Evolutionary conservation across 1,140 invertebrate species (phyloP), one percentile per base, ranked within the genome.

Genomic region (Hylaeus volcanicus): DNA sequence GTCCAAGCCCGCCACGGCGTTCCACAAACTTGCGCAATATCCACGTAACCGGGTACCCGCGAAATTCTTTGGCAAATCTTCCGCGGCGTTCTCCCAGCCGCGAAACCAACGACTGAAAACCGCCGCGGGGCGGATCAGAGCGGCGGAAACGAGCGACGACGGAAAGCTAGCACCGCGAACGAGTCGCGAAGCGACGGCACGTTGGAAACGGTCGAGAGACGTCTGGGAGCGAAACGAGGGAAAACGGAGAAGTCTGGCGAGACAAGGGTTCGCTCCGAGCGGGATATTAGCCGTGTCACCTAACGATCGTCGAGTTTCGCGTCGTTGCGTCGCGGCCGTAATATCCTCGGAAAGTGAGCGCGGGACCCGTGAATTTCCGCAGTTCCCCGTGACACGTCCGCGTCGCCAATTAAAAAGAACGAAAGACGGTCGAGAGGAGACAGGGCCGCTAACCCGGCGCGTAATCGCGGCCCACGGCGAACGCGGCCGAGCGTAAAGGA

Each of bases 11-110:
- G 58, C 74, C 48, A 70, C 66, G 60, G 63, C 71, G 85, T 85
- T 83, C 84, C 79, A 63, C 81, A 85, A 86, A 86, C 83, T 86
- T 85, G 79, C 71, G 60, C 83, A 85, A 82, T 78, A 78, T 78
- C 74, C 70, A 64, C 58, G 66, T 51, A 69, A 48, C 41, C 53
- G 53, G 45, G 15, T 53, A 48, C 5, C 73, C 51, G 53, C 37
- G 55, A 68, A 68, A 80, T 68, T 68, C 64, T 80, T 75, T 68
- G 73, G 64, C n/a, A 65, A 74, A 79, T 79, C 77, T 74, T 79
- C 9, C 0, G 3, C 39, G 3, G 26, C 48, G 48, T 51, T 5
- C 48, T 51, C 1, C 48, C 5, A 6, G 48, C 48, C 48, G 48
- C 51, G 51, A 37, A 60, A 60, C 26, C 1, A 12, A 8, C 14